Evolutionary conservation across 1,140 invertebrate genomes (phyloP).

Genomic region (Bombus soroeensis): DNA sequence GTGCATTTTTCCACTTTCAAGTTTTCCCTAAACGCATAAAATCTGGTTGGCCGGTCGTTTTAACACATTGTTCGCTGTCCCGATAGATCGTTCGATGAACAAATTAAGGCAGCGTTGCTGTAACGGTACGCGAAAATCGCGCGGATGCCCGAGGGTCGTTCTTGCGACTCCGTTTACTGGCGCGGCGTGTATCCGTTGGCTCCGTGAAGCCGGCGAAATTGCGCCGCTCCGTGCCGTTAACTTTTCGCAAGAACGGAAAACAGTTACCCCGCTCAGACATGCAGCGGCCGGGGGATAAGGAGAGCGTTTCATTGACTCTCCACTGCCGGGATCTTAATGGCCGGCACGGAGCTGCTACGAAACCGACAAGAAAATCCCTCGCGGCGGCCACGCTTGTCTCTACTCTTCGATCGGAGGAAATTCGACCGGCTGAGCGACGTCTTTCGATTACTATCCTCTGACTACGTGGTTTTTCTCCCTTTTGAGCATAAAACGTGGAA

Average conservation of each 20-base stretch:
- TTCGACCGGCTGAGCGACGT: not conserved
- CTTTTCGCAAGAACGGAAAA: slow-evolving; percentile 79
- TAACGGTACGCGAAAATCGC: slow-evolving; percentile 69
- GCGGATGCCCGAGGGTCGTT: slow-evolving; percentile 53
- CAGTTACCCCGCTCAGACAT: slow-evolving; percentile 76
- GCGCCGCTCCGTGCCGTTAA: slow-evolving; percentile 64
- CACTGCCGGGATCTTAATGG: slow-evolving; percentile 49
- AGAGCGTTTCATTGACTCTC: slow-evolving; percentile 68
- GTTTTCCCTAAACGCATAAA: too few relatives aligned
- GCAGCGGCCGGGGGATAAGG: slow-evolving; percentile 57
- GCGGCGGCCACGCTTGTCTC: not conserved
- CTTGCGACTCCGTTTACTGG: slow-evolving; percentile 39
- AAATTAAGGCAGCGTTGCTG: slow-evolving; percentile 55
- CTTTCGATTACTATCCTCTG: not conserved
- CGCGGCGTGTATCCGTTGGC: slow-evolving; percentile 2
- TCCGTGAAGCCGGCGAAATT: slow-evolving; percentile 58
- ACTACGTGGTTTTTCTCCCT: too few relatives aligned
- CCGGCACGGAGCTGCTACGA: not conserved
- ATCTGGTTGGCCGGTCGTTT: not conserved
- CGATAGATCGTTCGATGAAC: not conserved
- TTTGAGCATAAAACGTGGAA: too few relatives aligned
- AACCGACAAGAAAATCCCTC: slow-evolving; percentile 36
- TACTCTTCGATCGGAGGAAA: not conserved
- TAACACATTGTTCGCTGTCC: not conserved
- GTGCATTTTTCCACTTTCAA: too few relatives aligned